Percentiles rank a stretch among this genome's conserved stretches.
Conservation (phyloP, 2,888 invertebrate genomes). For the Diaprepes abbreviatus region DNA sequence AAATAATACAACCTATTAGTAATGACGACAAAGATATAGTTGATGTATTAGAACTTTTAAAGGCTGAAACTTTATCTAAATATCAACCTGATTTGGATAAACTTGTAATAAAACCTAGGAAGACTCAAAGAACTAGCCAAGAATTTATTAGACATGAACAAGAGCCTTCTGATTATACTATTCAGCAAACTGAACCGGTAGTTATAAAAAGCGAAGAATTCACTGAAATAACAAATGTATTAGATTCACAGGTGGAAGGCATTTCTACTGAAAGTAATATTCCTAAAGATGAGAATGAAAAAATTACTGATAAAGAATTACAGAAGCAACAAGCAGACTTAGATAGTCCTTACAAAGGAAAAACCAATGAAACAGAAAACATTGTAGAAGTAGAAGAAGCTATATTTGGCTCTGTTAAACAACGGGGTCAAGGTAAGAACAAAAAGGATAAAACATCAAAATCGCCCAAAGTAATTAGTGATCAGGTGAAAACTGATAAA, state of each 20-base stretch:
- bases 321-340: constrained; percentile 13
- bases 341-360: constrained; percentile 28
- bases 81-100: constrained; percentile 51
- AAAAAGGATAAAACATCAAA: constrained; percentile 40
- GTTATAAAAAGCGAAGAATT: background rate
- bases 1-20: background rate
- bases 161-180: background rate
- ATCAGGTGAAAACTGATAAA: constrained; percentile 57
- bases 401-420: constrained; percentile 76
- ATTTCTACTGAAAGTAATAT: constrained; percentile 13
- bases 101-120: constrained; percentile 23
- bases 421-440: constrained; percentile 64
- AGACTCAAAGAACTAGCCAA: background rate
- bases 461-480: constrained; percentile 59
- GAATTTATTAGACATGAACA: constrained; percentile 28
- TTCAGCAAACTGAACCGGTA: background rate
- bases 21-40: background rate
- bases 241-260: background rate
- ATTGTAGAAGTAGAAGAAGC: constrained; percentile 69
- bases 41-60: constrained; percentile 48
- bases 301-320: background rate
- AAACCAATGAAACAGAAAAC: constrained; percentile 45
- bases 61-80: constrained; percentile 53
- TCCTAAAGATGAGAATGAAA: background rate
- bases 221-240: background rate